Base-by-base conservation (phyloP, 2,797 vertebrate genomes). In the Cirrhinus mrigala region DNA sequence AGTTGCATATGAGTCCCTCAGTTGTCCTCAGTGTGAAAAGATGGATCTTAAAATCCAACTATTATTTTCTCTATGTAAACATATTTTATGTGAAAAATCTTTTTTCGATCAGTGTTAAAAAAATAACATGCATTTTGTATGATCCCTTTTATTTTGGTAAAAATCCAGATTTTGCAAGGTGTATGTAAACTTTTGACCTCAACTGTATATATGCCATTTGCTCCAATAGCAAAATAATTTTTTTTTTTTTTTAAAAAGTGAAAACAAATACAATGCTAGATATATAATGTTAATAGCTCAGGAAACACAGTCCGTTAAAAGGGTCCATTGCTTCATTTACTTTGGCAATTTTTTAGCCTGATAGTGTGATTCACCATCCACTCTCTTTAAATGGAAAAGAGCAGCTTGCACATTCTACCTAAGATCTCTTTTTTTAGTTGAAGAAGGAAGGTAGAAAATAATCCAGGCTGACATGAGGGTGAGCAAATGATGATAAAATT, bases 401-500 rank as follows among this genome's bases (percentile, higher is more conserved):
- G 27, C 11, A 60, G 33, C 33, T 44, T 44, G 9, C 7, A 60
- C 75, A 11, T 33, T 78, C 37, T 62, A 5, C 18, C 33, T 54
- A 16, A 77, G 33, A 44, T 60, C 6, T 5, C 3, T 22, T 24
- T 33, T 79, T 27, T 4, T 2, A 20, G 11, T 3, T 12, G 24
- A 62, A 11, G 37, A 46, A 44, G 2, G 15, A 44, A 60, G 20
- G 15, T 29, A 52, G 24, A 62, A 18, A 46, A 79, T 20, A 62
- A 58, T 22, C 14, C 5, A 0, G n/a, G n/a, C 27, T 79, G 40
- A 46, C 40, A 46, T 18, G 58, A 46, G 37, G 33, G 12, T 44
- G 70, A 78, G 2, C 20, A 78, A 50, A 24, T 29, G 10, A 33
- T 79, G 29, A 56, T 12, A 66, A 56, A 73, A 84, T 76, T 11